These are phyloP conservation scores for Dasypus novemcinctus DNA, from an alignment of 2,113 vertebrate genomes.

Conservation along the genomic window DNA sequence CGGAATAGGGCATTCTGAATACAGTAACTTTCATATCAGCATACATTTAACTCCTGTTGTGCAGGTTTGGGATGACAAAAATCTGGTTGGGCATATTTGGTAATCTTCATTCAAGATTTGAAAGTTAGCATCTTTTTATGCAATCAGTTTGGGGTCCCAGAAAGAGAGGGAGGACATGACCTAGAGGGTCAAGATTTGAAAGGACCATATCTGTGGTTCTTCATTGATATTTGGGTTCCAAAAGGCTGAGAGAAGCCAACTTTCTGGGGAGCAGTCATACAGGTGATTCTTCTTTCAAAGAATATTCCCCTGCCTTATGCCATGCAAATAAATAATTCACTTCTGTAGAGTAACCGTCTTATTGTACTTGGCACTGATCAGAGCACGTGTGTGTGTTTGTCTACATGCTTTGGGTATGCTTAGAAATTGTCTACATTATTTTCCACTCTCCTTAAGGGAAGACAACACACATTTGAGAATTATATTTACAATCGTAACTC, in stretches of 20 bases:
- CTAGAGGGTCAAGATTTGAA: background rate
- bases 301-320: background rate
- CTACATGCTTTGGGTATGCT: background rate
- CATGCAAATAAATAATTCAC: background rate
- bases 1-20: background rate
- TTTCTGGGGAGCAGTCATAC: background rate
- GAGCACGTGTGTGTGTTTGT: background rate
- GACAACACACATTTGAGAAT: background rate
- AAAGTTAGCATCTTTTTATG: background rate
- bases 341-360: background rate
- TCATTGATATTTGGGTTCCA: too few relatives aligned
- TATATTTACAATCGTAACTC: background rate
- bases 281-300: background rate
- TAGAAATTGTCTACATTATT: background rate
- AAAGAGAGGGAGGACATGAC: background rate
- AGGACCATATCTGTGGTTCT: background rate
- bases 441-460: background rate
- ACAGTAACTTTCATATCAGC: background rate
- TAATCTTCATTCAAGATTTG: background rate
- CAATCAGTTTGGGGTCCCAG: background rate
- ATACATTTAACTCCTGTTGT: background rate
- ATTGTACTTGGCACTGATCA: background rate
- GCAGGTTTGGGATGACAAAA: background rate
- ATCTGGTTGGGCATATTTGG: background rate
- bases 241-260: background rate